Conservation (phyloP, 2,113 vertebrate genomes). For the Gulo gulo region DNA sequence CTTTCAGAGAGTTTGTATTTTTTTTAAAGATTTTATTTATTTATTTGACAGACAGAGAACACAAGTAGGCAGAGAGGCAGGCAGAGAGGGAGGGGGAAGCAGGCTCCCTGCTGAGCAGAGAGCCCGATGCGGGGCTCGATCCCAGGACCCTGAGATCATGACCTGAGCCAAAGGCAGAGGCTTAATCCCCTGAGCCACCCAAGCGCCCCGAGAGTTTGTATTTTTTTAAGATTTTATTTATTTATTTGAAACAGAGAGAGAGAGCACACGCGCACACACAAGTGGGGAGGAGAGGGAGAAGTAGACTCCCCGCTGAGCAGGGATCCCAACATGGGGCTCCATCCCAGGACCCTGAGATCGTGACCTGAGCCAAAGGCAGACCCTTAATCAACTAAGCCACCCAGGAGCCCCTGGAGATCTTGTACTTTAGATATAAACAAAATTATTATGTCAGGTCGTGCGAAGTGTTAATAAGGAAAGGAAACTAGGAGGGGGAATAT, state of each 20-base stretch:
- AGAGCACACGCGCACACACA: fast-evolving
- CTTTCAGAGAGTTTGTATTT: not conserved
- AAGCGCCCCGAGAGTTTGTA: not conserved
- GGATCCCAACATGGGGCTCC: not conserved
- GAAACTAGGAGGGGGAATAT: not conserved
- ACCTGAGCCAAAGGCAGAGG: too few relatives aligned
- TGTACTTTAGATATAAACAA: not conserved
- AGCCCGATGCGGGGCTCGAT: too few relatives aligned
- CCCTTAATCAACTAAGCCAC: not conserved
- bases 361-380: not conserved
- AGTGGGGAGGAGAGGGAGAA: not conserved
- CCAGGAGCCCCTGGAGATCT: not conserved
- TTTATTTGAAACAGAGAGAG: not conserved
- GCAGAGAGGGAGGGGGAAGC: too few relatives aligned
- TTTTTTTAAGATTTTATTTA: not conserved
- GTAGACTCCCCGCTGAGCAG: not conserved
- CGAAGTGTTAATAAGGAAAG: not conserved
- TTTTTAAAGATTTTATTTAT: not conserved
- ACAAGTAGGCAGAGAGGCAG: too few relatives aligned
- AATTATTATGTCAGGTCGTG: not conserved
- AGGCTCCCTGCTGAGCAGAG: too few relatives aligned
- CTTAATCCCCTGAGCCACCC: too few relatives aligned
- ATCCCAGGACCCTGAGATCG: not conserved
- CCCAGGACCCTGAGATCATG: too few relatives aligned
- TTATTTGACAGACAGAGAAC: too few relatives aligned